Evolutionary conservation across 2,888 invertebrate genomes (phyloP).

Genomic region (Lomographa bimaculata): DNA sequence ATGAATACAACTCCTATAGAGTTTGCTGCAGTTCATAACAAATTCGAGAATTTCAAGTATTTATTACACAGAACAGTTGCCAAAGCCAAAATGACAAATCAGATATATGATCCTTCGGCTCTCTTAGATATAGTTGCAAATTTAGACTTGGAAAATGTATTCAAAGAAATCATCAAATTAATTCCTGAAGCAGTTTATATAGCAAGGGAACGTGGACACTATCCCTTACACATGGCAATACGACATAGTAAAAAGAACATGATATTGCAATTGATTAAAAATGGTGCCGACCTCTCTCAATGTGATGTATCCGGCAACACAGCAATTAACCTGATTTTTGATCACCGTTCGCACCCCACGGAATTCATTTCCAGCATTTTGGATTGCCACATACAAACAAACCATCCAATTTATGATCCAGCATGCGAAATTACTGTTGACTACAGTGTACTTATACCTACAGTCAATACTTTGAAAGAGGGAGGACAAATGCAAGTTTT

Average conservation of each 20-base stretch:
- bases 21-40: slow-evolving; percentile 31
- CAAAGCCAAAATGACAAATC: neutral
- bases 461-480: neutral
- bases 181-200: slow-evolving; percentile 6
- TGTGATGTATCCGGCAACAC: slow-evolving; percentile 1
- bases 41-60: slow-evolving; percentile 48
- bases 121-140: slow-evolving; percentile 5
- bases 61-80: slow-evolving; percentile 51
- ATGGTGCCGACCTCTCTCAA: slow-evolving; percentile 13
- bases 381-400: slow-evolving; percentile 63
- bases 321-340: slow-evolving; percentile 9
- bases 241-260: slow-evolving; percentile 6
- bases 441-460: slow-evolving; percentile 4
- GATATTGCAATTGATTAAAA: neutral
- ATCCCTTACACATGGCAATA: slow-evolving; percentile 9
- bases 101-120: slow-evolving; percentile 6
- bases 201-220: slow-evolving; percentile 1
- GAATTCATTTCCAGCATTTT: slow-evolving; percentile 69
- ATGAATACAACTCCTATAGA: slow-evolving; percentile 16
- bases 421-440: slow-evolving; percentile 7
- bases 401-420: slow-evolving; percentile 20
- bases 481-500: slow-evolving; percentile 8
- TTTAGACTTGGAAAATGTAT: slow-evolving; percentile 2
- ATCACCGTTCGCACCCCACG: slow-evolving; percentile 55
- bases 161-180: slow-evolving; percentile 2